Evolutionary conservation across 2,888 invertebrate genomes (phyloP), one percentile per base, ranked within the genome.

Genomic region (Alloscopus bannaensis): DNA sequence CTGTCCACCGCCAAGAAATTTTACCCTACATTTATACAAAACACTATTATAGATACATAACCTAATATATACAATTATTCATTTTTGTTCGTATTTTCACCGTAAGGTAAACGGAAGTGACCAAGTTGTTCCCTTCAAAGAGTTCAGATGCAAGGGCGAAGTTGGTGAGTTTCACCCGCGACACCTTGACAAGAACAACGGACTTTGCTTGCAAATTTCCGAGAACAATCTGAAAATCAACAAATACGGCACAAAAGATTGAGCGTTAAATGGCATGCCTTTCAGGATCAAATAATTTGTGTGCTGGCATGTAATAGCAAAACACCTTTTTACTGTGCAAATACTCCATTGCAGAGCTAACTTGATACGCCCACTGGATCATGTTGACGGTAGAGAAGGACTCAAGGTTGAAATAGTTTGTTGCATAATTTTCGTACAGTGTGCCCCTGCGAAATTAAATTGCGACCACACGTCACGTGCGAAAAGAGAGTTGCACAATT

Each of bases 281-380:
- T 24, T 50, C 18, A 16, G 18, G 18, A 40, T 40, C 13, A 40
- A 40, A 40, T 8, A 57, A 11, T 57, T 45, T 11, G 64, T 28
- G 26, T 29, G 22, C 16, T 20, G 20, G 28, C n/a, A n/a, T n/a
- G n/a, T n/a, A n/a, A n/a, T n/a, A n/a, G n/a, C n/a, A n/a, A n/a
- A n/a, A n/a, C 26, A 62, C 71, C 13, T 72, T 64, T 72, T 55
- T 64, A 22, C 16, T 42, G 29, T 75, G 75, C 52, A 75, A 66
- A 59, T 45, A 75, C 20, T 75, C 75, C 66, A 75, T 24, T 3
- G 75, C 75, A 11, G 57, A 66, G 18, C 59, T 50, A 4, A 75
- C 47, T 20, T 75, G 75, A 26, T 75, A 75, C 2, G 66, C 66
- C 75, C 75, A 75, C 65, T 75, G 75, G 6, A 75, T 65, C 75